Percentiles rank a stretch among this genome's conserved stretches.
Conservation (phyloP, 1,140 invertebrate genomes). For the Helicoverpa armigera region DNA sequence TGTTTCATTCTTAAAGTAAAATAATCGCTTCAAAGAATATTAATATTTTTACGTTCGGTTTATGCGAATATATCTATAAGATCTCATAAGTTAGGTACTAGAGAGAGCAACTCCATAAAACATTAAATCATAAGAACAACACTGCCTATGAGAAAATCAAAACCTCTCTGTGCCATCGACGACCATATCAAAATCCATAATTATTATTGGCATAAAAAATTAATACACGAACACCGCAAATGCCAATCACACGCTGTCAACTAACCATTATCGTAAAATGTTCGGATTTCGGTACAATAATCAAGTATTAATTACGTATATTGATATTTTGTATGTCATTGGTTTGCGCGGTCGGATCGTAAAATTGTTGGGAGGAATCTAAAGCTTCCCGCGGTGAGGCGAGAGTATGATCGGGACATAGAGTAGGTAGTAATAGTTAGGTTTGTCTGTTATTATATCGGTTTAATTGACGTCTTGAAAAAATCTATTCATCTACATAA, state of each 20-base stretch:
- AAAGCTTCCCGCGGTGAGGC: conserved; percentile 10
- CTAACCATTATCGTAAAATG: conserved; percentile 22
- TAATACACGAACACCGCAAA: conserved; percentile 5
- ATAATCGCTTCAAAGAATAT: too few relatives aligned
- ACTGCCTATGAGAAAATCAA: background rate
- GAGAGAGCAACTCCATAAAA: too few relatives aligned
- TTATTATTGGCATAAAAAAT: conserved; percentile 12
- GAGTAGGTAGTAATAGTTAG: background rate
- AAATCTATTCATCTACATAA: too few relatives aligned
- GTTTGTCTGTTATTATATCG: too few relatives aligned
- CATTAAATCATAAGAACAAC: too few relatives aligned
- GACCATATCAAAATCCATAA: background rate
- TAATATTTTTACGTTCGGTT: too few relatives aligned
- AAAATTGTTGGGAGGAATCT: conserved; percentile 12
- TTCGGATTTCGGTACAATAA: background rate
- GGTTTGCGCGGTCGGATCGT: background rate
- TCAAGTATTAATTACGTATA: conserved; percentile 21
- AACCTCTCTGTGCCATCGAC: background rate
- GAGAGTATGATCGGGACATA: background rate
- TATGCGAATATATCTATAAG: too few relatives aligned
- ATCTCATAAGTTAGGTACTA: too few relatives aligned
- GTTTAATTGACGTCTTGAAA: too few relatives aligned
- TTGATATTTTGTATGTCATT: background rate
- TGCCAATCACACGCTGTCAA: conserved; percentile 4
- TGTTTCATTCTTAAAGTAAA: too few relatives aligned